Conservation (phyloP, 2,888 invertebrate genomes). For the Leistus spinibarbis region DNA sequence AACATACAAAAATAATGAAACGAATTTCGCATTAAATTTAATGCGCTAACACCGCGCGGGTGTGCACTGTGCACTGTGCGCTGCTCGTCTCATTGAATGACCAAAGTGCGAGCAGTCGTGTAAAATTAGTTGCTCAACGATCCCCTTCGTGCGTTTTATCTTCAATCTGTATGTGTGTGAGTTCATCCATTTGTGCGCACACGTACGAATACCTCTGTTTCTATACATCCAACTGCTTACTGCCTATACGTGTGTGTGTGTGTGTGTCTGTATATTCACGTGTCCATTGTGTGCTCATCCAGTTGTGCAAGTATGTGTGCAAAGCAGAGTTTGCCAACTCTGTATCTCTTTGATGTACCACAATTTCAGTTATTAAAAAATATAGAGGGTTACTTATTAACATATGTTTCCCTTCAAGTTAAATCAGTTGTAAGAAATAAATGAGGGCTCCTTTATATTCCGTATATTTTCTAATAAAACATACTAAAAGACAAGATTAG, state of each 20-base stretch:
- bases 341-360: too few species aligned
- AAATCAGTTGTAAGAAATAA: too few species aligned
- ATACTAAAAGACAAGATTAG: too few species aligned
- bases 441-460: too few species aligned
- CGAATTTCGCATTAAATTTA: constrained; percentile 36
- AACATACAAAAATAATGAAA: constrained; percentile 30
- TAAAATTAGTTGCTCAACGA: constrained; percentile 27
- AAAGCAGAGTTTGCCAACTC: neutral
- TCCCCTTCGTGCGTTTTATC: constrained; percentile 14
- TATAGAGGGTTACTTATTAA: too few species aligned
- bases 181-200: neutral
- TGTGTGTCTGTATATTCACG: neutral
- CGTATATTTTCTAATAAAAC: too few species aligned
- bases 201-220: neutral
- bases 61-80: too few species aligned
- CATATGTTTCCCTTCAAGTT: too few species aligned
- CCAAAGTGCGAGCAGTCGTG: constrained; percentile 10
- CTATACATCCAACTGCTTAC: too few species aligned
- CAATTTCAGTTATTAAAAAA: too few species aligned
- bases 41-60: too few species aligned
- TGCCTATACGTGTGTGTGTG: neutral
- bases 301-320: neutral
- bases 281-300: neutral
- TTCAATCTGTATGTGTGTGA: neutral
- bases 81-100: neutral